Evolutionary conservation across 1,140 invertebrate genomes (phyloP), one percentile per base, ranked within the genome.

Genomic region (Amphibalanus amphitrite): DNA sequence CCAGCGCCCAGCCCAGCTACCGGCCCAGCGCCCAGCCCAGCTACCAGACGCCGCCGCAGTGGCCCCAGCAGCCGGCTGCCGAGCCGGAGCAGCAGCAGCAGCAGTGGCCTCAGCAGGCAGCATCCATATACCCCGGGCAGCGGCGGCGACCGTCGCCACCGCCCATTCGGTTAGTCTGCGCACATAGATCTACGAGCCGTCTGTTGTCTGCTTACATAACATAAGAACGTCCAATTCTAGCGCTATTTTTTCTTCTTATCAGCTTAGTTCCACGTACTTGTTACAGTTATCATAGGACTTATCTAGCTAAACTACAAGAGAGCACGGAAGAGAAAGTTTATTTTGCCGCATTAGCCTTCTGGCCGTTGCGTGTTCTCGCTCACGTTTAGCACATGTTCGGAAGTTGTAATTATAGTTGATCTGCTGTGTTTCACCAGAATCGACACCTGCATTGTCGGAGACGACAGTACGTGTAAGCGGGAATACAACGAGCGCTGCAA

Each of bases 381-480:
- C n/a, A n/a, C n/a, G n/a, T n/a, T n/a, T n/a, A n/a, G n/a, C n/a
- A n/a, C n/a, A n/a, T n/a, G n/a, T n/a, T n/a, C n/a, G n/a, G n/a
- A n/a, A n/a, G n/a, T n/a, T n/a, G n/a, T n/a, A n/a, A n/a, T n/a
- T n/a, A n/a, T n/a, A n/a, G n/a, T n/a, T n/a, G n/a, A n/a, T n/a
- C n/a, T n/a, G n/a, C n/a, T 38, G 33, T 38, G 15, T 38, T 38
- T 4, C 15, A 6, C 33, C 69, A 78, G 92, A 75, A 95, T 96
- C 71, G 93, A 96, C 79, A 95, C 93, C 17, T 96, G 93, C 76
- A 95, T 95, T 29, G 92, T 95, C 0, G 93, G 92, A 1, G 92
- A 96, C 75, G 90, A 93, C 75, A 88, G 89, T n/a, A 95, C 93
- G 0, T 96, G 93, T 76, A 91, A 94, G 77, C 83, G 86, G 69